Evolutionary conservation across 2,888 invertebrate genomes (phyloP).

Genomic region (Atethmia centrago): DNA sequence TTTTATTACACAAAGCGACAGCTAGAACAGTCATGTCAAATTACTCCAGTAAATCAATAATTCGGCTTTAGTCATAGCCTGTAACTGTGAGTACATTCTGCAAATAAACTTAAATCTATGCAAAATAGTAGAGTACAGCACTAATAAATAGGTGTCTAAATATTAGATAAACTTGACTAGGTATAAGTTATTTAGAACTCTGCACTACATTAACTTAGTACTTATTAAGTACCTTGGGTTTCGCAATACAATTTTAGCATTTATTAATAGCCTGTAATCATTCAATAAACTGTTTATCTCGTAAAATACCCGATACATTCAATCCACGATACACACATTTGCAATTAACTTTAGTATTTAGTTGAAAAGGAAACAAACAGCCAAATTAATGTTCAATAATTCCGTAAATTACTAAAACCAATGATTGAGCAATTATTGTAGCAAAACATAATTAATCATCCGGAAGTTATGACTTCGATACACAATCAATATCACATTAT

Average conservation of each 20-base stretch:
- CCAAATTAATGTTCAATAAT: constrained; percentile 37
- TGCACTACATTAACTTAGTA: too few relatives aligned
- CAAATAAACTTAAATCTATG: too few relatives aligned
- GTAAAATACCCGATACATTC: not conserved
- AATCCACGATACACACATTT: not conserved
- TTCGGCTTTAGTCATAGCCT: too few relatives aligned
- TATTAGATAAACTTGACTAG: too few relatives aligned
- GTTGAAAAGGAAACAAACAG: constrained; percentile 41
- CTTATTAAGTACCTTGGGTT: too few relatives aligned
- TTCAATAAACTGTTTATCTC: not conserved
- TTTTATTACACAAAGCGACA: too few relatives aligned
- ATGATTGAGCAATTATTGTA: constrained; percentile 49
- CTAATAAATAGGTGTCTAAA: too few relatives aligned
- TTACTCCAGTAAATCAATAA: too few relatives aligned
- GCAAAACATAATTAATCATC: constrained; percentile 12
- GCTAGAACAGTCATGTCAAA: too few relatives aligned
- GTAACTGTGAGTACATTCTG: too few relatives aligned
- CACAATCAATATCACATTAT: constrained; percentile 9
- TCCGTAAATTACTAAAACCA: constrained; percentile 31
- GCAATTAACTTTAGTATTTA: constrained; percentile 7
- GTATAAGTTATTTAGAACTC: too few relatives aligned
- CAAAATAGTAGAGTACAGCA: too few relatives aligned
- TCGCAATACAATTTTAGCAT: not conserved
- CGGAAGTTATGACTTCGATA: constrained; percentile 28
- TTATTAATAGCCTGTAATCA: not conserved